Percentiles rank a stretch among this genome's conserved stretches.
Evolutionary conservation across 2,888 invertebrate genomes (phyloP).

Genomic region (Antitype chi): DNA sequence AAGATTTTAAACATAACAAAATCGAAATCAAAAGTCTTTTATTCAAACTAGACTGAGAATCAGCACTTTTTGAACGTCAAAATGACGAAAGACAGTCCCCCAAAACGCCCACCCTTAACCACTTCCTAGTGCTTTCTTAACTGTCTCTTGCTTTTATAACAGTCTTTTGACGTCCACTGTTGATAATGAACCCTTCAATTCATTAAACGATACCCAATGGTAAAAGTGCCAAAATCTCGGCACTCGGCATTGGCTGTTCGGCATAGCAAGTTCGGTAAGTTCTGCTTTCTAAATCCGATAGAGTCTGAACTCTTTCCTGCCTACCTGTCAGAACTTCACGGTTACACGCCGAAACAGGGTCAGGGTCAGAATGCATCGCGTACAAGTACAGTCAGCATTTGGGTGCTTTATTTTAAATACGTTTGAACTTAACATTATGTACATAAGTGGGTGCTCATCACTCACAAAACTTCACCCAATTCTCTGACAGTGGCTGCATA

Average conservation of each 20-base stretch:
- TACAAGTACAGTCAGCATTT: background rate
- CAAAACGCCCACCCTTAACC: too few relatives aligned
- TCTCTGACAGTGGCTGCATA: conserved; percentile 32
- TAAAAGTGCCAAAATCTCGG: too few relatives aligned
- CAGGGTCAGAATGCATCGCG: background rate
- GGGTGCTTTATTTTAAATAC: background rate
- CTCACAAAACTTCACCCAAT: conserved; percentile 27
- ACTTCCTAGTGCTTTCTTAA: too few relatives aligned
- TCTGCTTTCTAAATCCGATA: background rate
- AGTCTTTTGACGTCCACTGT: too few relatives aligned
- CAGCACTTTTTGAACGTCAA: too few relatives aligned
- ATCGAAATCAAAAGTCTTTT: too few relatives aligned
- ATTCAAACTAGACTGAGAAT: too few relatives aligned
- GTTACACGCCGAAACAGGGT: too few relatives aligned
- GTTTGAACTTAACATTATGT: background rate
- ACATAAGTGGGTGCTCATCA: conserved; percentile 30
- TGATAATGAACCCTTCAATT: background rate
- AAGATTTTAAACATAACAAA: too few relatives aligned
- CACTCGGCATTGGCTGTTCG: background rate
- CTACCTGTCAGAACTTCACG: background rate
- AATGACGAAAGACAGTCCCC: too few relatives aligned
- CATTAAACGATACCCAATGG: background rate
- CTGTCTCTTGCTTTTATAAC: too few relatives aligned
- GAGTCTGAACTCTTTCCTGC: background rate
- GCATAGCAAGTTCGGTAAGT: background rate